These are phyloP conservation scores for Strigamia transsilvanica DNA, from an alignment of 2,888 invertebrate genomes.

Conservation along the genomic window DNA sequence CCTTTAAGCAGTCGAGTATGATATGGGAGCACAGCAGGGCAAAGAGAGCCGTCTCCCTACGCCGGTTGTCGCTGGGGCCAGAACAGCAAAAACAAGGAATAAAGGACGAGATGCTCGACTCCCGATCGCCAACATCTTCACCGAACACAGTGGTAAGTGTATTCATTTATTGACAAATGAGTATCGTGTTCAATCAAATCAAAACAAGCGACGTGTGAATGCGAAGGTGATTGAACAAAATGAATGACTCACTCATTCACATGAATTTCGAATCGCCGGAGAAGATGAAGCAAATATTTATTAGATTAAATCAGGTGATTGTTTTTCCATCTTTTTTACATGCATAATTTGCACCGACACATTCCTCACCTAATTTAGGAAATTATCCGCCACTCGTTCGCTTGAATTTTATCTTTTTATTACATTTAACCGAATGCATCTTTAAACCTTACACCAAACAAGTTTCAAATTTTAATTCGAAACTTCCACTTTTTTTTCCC, in stretches of 20 bases:
- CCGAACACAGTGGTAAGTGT: slow-evolving; percentile 89
- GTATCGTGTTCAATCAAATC: background rate
- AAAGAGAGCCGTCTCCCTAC: slow-evolving; percentile 71
- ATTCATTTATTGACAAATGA: slow-evolving; percentile 11
- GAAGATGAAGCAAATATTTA: background rate
- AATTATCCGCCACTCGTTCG: no score
- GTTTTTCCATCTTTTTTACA: no score
- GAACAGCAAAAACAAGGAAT: slow-evolving; percentile 53
- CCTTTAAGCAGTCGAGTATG: slow-evolving; percentile 46
- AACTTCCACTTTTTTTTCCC: background rate
- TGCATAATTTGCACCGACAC: no score
- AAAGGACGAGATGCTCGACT: slow-evolving; percentile 74
- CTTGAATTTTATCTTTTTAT: background rate
- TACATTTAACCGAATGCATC: background rate
- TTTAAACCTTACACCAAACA: background rate
- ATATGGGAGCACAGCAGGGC: slow-evolving; percentile 92
- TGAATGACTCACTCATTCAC: slow-evolving; percentile 19
- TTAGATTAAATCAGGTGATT: no score
- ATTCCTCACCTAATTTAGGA: no score
- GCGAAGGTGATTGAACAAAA: background rate
- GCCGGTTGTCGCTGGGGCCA: slow-evolving; percentile 56
- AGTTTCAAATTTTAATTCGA: background rate
- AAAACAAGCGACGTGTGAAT: background rate
- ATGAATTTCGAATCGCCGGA: background rate
- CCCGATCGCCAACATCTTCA: slow-evolving; percentile 90